A percentile compares a stretch with the other conserved stretches of the same genome.
Conservation (phyloP, 2,888 invertebrate species). For the Lasiommata megera region DNA sequence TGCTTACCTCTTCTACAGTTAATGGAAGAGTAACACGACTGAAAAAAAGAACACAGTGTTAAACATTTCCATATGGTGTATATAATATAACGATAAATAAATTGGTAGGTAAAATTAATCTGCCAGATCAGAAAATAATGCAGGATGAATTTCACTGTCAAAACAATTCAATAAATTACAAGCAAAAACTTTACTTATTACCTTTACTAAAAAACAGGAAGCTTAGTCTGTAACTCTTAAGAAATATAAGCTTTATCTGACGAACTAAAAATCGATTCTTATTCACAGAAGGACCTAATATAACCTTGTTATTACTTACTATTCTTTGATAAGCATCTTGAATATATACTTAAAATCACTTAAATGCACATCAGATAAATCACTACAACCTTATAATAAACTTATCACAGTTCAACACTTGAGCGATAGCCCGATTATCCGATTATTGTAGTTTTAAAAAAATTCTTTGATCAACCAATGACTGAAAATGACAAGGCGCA, state of each 20-base stretch:
- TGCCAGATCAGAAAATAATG: slow-evolving; percentile 46
- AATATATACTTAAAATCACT: slow-evolving; percentile 66
- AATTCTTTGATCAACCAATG: slow-evolving; percentile 72
- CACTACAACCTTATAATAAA: slow-evolving; percentile 71
- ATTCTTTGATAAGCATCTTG: slow-evolving; percentile 87
- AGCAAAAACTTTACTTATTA: slow-evolving; percentile 6
- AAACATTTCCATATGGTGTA: slow-evolving; percentile 24
- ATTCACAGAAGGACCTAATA: slow-evolving; percentile 55
- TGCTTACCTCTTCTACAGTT: slow-evolving; percentile 96
- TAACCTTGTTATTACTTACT: slow-evolving; percentile 82
- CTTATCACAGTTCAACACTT: slow-evolving; percentile 78
- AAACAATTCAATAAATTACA: slow-evolving; percentile 9
- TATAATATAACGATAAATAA: background rate
- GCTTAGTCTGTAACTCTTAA: slow-evolving; percentile 3
- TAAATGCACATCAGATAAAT: slow-evolving; percentile 79
- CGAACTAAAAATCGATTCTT: slow-evolving; percentile 70
- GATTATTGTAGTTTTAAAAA: slow-evolving; percentile 69
- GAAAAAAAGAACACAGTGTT: slow-evolving; percentile 61
- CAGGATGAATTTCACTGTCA: slow-evolving; percentile 68
- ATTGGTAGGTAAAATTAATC: slow-evolving; percentile 44
- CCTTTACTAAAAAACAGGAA: slow-evolving; percentile 22
- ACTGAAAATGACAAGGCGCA: slow-evolving; percentile 81
- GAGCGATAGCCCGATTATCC: slow-evolving; percentile 70
- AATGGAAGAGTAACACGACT: slow-evolving; percentile 98
- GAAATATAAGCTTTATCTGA: slow-evolving; percentile 31